Percentiles rank a stretch among this genome's conserved stretches.
These are phyloP conservation scores for Scopus umbretta DNA, from an alignment of 2,113 vertebrate genomes.

Conservation along the genomic window DNA sequence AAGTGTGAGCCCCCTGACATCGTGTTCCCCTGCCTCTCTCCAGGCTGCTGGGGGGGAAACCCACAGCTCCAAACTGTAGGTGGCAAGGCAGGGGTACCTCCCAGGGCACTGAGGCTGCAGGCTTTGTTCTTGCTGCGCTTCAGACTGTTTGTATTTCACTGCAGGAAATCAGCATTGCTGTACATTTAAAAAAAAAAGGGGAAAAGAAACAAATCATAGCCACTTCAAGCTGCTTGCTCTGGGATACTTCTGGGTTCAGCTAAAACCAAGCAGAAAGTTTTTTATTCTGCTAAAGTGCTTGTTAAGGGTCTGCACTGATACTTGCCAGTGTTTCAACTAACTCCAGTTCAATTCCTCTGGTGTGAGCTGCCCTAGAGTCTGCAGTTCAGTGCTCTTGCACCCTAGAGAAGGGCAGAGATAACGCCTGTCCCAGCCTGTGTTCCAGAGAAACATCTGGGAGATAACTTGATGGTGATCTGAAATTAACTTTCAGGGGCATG, in stretches of 20 bases:
- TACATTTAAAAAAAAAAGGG: not conserved
- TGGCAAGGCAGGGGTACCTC: not conserved
- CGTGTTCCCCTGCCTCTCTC: not conserved
- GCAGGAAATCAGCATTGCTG: not conserved
- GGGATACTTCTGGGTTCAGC: not conserved
- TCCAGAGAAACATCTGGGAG: not conserved
- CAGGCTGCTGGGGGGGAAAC: not conserved
- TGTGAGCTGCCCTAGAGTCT: not conserved
- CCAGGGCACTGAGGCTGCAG: not conserved
- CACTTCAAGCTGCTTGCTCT: not conserved
- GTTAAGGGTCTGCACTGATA: not conserved
- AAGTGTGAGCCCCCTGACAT: not conserved
- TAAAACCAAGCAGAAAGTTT: not conserved
- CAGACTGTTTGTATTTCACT: not conserved
- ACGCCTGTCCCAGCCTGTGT: not conserved
- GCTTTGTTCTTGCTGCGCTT: not conserved
- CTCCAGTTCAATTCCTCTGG: not conserved
- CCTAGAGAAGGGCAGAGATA: not conserved
- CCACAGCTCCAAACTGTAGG: not conserved
- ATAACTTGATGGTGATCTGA: not conserved
- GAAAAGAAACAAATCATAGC: not conserved
- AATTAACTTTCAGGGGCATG: not conserved
- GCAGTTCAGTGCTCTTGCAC: not conserved
- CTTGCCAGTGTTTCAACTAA: not conserved
- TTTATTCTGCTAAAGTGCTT: not conserved